These are phyloP conservation scores for Melinopterus prodromus DNA, from an alignment of 2,888 invertebrate genomes.

Conservation along the genomic window DNA sequence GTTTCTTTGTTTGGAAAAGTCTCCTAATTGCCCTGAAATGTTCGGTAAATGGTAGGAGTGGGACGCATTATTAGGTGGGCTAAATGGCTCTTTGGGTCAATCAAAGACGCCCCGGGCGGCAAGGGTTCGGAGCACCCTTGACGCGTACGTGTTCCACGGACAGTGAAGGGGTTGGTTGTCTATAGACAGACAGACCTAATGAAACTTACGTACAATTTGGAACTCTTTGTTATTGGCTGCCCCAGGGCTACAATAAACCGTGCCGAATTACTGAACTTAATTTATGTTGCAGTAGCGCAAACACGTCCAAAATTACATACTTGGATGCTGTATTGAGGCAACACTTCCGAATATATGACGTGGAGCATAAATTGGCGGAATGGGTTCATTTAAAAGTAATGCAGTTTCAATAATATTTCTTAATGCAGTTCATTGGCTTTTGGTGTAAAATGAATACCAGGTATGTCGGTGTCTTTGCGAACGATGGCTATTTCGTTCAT, in stretches of 20 bases:
- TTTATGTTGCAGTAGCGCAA: not conserved
- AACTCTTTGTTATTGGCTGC: not conserved
- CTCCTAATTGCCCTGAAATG: conserved; percentile 36
- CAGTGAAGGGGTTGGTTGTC: not conserved
- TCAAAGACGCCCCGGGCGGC: conserved; percentile 46
- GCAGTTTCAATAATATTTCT: no score
- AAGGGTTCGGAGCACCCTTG: conserved; percentile 30
- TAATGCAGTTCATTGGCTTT: no score
- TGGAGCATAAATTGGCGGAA: no score
- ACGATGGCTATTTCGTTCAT: no score
- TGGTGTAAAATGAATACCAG: no score
- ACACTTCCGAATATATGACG: no score
- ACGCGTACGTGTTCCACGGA: conserved; percentile 14
- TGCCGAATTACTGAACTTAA: not conserved
- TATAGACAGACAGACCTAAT: conserved; percentile 4
- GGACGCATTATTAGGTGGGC: conserved; percentile 45
- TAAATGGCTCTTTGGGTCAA: conserved; percentile 49
- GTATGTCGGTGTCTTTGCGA: no score
- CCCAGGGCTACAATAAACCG: not conserved
- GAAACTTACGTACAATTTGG: not conserved
- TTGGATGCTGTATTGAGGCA: no score
- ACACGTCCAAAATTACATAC: not conserved
- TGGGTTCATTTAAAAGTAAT: no score
- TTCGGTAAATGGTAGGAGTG: conserved; percentile 42
- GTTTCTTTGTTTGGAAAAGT: conserved; percentile 18